phyloP scores from a whole-genome alignment of 2,797 vertebrate species.

The Lagodon rhomboides region DNA sequence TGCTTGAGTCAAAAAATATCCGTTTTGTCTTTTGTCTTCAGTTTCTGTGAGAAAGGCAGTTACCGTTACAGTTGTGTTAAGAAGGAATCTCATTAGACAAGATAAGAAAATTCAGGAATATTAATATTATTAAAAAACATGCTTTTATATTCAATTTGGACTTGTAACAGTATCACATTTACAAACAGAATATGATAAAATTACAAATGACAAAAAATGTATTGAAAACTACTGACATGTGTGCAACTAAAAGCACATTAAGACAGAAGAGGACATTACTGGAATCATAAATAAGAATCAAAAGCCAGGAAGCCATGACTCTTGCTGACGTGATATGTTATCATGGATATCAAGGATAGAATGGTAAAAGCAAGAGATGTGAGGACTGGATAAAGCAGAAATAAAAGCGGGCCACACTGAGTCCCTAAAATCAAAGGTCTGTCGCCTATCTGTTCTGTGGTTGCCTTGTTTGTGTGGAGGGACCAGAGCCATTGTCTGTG shows the following conservation, averaged over 20 bases:
- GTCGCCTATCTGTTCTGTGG: slow-evolving; percentile 57
- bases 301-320: neutral
- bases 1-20: neutral
- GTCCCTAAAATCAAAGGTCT: neutral
- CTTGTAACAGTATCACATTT: neutral
- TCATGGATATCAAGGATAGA: neutral
- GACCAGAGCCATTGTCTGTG: slow-evolving; percentile 85
- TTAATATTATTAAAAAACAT: neutral
- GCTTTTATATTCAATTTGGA: slow-evolving; percentile 22
- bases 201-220: neutral
- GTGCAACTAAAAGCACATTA: neutral
- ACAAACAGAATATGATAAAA: neutral
- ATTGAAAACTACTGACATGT: neutral
- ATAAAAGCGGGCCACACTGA: neutral
- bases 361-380: neutral
- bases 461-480: slow-evolving; percentile 58
- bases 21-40: neutral
- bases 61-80: neutral
- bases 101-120: neutral
- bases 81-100: neutral
- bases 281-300: too few relatives aligned
- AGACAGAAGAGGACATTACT: neutral
- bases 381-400: neutral
- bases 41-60: too few relatives aligned
- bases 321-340: neutral